Evolutionary conservation across 1,140 invertebrate species (phyloP), one percentile per base, ranked within the genome.

Genomic region (Caerostris darwini): DNA sequence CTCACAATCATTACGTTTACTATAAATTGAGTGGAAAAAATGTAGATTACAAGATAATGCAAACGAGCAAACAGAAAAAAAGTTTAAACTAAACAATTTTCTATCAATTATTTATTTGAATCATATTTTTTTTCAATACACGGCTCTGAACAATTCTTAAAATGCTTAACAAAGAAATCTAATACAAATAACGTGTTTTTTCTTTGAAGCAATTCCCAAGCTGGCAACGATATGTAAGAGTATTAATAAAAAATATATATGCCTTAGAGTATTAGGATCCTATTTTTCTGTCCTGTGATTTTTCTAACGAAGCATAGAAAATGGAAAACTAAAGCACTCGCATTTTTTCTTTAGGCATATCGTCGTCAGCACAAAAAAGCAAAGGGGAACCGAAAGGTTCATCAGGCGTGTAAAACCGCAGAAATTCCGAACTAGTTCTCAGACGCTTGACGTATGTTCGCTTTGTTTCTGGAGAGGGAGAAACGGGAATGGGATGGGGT

Each of bases 361-460:
- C 34, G 34, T 34, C 85, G 85, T 87, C 64, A 87, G 85, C 85
- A 19, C 85, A 87, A 58, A 64, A 87, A 87, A 87, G 50, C 87
- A 53, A 71, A 69, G 61, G 67, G 64, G 19, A 34, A 1, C 34
- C 12, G 64, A 34, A 34, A 34, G 34, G 34, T 34, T 2, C 34
- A 90, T 90, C 67, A 90, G 67, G 87, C 87, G 87, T 5, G 67
- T 71, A 71, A 90, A 90, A 90, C 87, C 87, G 87, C 87, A 71
- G 87, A 90, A 90, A 90, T 64, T 90, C 53, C 87, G 87, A 56
- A 64, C 54, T 71, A 90, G 87, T 90, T 90, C 59, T 87, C 34
- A 90, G 87, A 90, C 61, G 69, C 87, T 53, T 90, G 87, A 71
- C 87, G 87, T 90, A 90, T 90, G 87, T 67, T 67, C n/a, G 61